Percentiles rank a stretch among this genome's conserved stretches.
These are phyloP conservation scores for Numida meleagris DNA, from an alignment of 2,113 vertebrate genomes.

Conservation along the genomic window DNA sequence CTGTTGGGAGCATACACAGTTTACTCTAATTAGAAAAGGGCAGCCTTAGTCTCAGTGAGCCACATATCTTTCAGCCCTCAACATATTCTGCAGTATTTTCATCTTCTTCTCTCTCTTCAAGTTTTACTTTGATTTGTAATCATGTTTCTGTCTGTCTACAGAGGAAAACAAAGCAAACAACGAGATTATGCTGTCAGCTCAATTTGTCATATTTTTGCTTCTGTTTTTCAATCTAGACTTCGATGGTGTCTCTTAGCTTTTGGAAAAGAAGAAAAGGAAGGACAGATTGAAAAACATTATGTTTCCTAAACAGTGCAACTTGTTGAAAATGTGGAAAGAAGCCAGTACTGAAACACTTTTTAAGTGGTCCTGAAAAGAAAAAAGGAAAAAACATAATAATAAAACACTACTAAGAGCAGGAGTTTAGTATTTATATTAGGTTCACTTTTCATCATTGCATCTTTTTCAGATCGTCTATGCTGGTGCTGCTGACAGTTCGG, in stretches of 20 bases:
- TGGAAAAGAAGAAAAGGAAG: not conserved
- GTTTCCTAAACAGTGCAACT: not conserved
- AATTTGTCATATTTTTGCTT: slow-evolving; percentile 12
- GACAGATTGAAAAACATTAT: not conserved
- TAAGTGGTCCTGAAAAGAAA: not conserved
- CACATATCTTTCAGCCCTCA: not conserved
- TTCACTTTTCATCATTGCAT: slow-evolving; percentile 3
- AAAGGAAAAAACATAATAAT: not conserved
- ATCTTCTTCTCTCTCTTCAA: not conserved
- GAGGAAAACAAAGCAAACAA: not conserved
- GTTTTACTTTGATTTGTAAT: not conserved
- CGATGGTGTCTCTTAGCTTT: not conserved
- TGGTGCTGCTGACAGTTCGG: slow-evolving; percentile 83
- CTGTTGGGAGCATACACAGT: slow-evolving; percentile 30
- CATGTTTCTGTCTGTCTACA: slow-evolving; percentile 6
- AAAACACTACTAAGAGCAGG: too few species aligned
- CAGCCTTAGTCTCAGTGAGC: not conserved
- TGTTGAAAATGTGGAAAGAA: not conserved
- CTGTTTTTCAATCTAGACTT: not conserved
- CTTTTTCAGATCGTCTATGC: slow-evolving; percentile 81
- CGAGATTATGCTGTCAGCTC: not conserved
- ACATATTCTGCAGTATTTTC: not conserved
- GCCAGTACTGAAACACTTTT: not conserved
- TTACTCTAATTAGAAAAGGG: slow-evolving; percentile 62
- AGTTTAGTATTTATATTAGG: not conserved